Base-by-base conservation (phyloP, 2,888 invertebrate species). In the Lasioglossum vierecki region DNA sequence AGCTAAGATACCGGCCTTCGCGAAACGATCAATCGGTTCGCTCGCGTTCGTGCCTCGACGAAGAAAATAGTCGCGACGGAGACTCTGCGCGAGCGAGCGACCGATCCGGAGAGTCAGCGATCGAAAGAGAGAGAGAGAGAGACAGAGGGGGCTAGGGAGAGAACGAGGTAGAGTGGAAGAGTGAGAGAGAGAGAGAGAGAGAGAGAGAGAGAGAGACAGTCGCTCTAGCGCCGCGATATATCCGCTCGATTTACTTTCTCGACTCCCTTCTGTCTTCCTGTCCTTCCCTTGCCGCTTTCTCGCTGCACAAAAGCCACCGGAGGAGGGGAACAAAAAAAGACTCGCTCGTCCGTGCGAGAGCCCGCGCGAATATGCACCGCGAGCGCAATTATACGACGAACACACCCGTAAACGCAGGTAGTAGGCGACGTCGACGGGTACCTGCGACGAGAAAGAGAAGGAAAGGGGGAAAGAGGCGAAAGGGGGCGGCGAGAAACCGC, bases 241-340 rank as follows among this genome's bases (percentile, higher is more conserved):
- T 90, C 90, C 90, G 90, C 90, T 90, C 90, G 90, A 90, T 90
- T 90, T 90, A 90, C 90, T 89, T 89, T 90, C 88, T 86, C 89
- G 91, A 79, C 89, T 89, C 90, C 90, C 91, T 91, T 90, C 91
- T 90, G 91, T 91, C 90, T 88, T 88, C 90, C 93, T 91, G 90
- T 89, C 90, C 89, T 86, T 79, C 87, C 87, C 80, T 76, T 75
- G 79, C 77, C 70, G 88, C 90, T 88, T 89, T 90, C 89, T 87
- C 88, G 84, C 81, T 84, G 86, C 89, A 88, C 88, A 88, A 88
- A 88, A 86, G 89, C 89, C 79, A 53, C 49, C 83, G 75, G 70
- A 4, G 39, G 39, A 68, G 39, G 70, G 70, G 41, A 84, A 85
- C 85, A 88, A 89, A 89, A 89, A 89, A 89, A 86, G 88, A 82